Evolutionary conservation across 2,797 vertebrate genomes (phyloP), one percentile per base, ranked within the genome.

Genomic region (Varecia variegata): DNA sequence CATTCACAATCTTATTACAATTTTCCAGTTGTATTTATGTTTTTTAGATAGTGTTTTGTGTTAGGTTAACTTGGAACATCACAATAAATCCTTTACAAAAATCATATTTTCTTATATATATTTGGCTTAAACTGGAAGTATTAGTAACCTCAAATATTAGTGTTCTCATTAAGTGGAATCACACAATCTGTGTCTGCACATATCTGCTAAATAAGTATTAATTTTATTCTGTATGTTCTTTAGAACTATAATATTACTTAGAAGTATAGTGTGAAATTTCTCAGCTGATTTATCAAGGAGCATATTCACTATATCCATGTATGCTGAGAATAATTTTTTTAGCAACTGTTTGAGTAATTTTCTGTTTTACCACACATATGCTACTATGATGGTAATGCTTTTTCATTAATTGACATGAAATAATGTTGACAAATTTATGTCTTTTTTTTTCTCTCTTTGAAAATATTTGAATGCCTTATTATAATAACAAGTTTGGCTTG

Each of bases 1-100:
- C 45, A 67, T 30, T 96, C 67, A 17, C 14, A 65, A 81, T 71
- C 87, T 32, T 35, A 58, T 79, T 89, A 52, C 1, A 38, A 92
- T 52, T 89, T 84, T 62, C 30, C 58, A 50, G 56, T 47, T 87
- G n/a, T 45, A 76, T 71, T 80, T 92, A 43, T 52, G 38, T 52
- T 90, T 94, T 93, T 87, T 60, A 93, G 76, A 54, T 62, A 74
- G 77, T 97, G 50, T 82, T 70, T 76, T 79, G 2, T 73, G 17
- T 90, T 83, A 83, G 50, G 17, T 88, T 88, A 81, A 93, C 77
- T 81, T 83, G 54, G 80, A 86, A 67, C 30, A 77, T 30, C 17
- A 71, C 21, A 93, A 54, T 43, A 88, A 65, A 88, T 54, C 9
- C 43, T 73, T 86, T 87, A 32, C 38, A 86, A 92, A 90, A 83